Conservation (phyloP, 2,888 invertebrate species). For the Ennomos quercinarius region DNA sequence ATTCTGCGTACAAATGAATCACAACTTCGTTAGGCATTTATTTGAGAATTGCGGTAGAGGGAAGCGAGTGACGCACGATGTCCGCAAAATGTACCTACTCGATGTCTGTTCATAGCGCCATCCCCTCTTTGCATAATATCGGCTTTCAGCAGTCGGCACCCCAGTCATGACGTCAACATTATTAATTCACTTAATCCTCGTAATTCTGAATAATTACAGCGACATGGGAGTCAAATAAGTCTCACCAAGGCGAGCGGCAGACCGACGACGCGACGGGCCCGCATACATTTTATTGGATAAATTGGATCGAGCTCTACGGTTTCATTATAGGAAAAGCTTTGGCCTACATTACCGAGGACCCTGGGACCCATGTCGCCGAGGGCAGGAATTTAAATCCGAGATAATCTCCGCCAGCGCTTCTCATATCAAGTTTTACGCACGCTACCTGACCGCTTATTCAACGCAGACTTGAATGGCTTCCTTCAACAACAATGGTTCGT, state of each 20-base stretch:
- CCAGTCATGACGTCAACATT: conserved; percentile 52
- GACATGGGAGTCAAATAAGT: conserved; percentile 59
- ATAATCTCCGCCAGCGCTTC: conserved; percentile 71
- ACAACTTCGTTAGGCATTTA: conserved; percentile 30
- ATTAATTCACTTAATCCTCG: conserved; percentile 55
- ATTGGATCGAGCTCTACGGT: conserved; percentile 66
- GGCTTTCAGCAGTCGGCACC: conserved; percentile 19
- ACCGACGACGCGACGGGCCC: conserved; percentile 60
- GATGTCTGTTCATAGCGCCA: conserved; percentile 10
- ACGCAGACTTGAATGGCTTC: conserved; percentile 74
- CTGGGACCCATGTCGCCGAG: conserved; percentile 57
- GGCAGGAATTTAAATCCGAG: conserved; percentile 80
- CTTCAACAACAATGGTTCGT: conserved; percentile 67
- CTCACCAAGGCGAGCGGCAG: conserved; percentile 52
- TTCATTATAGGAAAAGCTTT: conserved; percentile 67
- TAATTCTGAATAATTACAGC: conserved; percentile 74
- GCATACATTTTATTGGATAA: conserved; percentile 81
- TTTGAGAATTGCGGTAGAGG: conserved; percentile 22
- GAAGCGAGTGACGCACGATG: conserved; percentile 34
- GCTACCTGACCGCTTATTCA: conserved; percentile 78
- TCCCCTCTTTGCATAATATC: conserved; percentile 26
- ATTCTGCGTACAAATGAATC: conserved; percentile 39
- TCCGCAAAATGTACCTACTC: conserved; percentile 23
- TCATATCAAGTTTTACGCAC: conserved; percentile 79
- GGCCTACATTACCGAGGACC: conserved; percentile 59